A percentile compares a stretch with the other conserved stretches of the same genome.
Conservation (phyloP, 2,113 vertebrate genomes). For the Zosterops pallidus region DNA sequence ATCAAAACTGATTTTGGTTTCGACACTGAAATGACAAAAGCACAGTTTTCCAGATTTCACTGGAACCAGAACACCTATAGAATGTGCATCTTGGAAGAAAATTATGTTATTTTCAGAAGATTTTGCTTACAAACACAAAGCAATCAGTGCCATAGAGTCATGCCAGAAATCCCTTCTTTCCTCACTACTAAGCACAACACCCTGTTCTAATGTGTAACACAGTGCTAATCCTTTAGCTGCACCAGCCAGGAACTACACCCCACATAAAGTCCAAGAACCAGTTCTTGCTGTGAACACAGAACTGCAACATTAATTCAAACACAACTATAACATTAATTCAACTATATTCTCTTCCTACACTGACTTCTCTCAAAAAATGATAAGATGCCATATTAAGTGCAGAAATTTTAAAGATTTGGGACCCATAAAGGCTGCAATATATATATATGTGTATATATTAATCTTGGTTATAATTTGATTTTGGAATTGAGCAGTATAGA, state of each 20-base stretch:
- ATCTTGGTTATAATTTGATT: background rate
- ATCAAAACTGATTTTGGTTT: background rate
- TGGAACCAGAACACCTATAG: background rate
- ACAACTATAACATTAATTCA: background rate
- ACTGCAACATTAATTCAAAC: background rate
- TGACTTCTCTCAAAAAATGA: background rate
- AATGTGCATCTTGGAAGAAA: background rate
- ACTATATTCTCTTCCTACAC: fast-evolving
- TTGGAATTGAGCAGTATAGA: background rate
- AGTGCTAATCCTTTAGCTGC: background rate
- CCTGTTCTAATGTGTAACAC: background rate
- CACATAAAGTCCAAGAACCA: background rate
- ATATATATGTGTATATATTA: too few species aligned
- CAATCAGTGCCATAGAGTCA: background rate
- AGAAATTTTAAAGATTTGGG: background rate
- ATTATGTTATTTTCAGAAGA: background rate
- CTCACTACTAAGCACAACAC: background rate
- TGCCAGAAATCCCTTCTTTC: background rate
- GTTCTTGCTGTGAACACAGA: background rate
- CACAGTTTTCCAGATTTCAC: background rate
- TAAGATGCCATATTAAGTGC: background rate
- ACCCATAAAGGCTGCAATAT: background rate
- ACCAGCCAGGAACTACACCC: background rate
- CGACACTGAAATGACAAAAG: background rate
- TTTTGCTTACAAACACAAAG: background rate